Base-by-base conservation (phyloP, 2,797 vertebrate genomes). In the Dipus sagitta region DNA sequence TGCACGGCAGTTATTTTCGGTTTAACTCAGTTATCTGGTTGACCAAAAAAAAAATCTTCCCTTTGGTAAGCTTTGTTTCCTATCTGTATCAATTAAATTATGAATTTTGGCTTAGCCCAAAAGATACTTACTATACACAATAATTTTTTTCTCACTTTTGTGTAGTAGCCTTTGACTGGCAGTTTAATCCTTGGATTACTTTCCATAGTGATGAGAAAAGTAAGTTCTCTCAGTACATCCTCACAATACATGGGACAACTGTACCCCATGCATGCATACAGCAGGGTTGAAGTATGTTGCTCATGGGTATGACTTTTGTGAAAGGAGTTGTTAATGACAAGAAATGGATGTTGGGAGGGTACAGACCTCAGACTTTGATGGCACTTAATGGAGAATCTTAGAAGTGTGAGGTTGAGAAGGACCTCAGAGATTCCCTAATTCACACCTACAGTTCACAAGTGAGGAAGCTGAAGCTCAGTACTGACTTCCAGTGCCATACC, bases 271-370 rank as follows among this genome's bases (percentile, higher is more conserved):
- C 60, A 67, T 58, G 84, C 47, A 58, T 42, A 8, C 13, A 47
- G 3, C 21, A 32, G 21, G 58, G 58, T 34, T 20, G 67, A n/a
- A 24, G 6, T 58, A 21, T 71, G 30, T 18, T 20, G 15, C 14
- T 68, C 32, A 13, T 64, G 58, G 18, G 6, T 38, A 71, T 54
- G 71, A 70, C 47, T 64, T 68, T 93, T 84, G 77, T 67, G 67
- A 95, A 83, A 93, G 54, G 81, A 34, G 34, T 62, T 83, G 47
- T 83, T 83, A 64, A 47, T 34, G 14, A 28, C 47, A 84, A 91
- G 72, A 88, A 83, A 75, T 20, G 64, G 60, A 74, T 70, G 23
- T n/a, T 60, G 12, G 83, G 72, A 58, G 71, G 15, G 21, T 58
- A 68, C 68, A 76, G 14, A 1, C 14, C 38, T 80, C 71, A 28